Evolutionary conservation across 2,797 vertebrate species (phyloP).

Genomic region (Percopsis omiscomaycus): DNA sequence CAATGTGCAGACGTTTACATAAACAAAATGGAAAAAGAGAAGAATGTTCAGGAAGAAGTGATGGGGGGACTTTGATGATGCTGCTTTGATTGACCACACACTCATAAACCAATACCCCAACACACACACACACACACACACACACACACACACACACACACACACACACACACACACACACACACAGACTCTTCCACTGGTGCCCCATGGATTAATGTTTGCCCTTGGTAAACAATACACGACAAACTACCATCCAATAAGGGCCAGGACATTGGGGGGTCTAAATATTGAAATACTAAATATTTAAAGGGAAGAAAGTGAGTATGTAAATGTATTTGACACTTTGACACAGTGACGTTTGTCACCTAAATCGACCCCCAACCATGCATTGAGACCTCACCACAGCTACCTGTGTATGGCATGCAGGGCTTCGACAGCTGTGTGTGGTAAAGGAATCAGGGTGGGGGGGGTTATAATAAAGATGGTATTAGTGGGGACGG

Average conservation of each 20-base stretch:
- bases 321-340: too few relatives aligned
- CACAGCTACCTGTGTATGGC: neutral
- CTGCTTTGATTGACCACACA: slow-evolving; percentile 66
- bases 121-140: neutral
- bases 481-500: slow-evolving; percentile 57
- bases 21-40: slow-evolving; percentile 53
- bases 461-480: slow-evolving; percentile 53
- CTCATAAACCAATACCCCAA: slow-evolving; percentile 57
- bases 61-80: slow-evolving; percentile 69
- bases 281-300: slow-evolving; percentile 14
- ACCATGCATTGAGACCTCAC: too few relatives aligned
- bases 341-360: slow-evolving; percentile 7
- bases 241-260: slow-evolving; percentile 35
- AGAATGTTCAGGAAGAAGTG: slow-evolving; percentile 51
- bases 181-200: neutral
- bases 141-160: neutral
- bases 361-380: slow-evolving; percentile 27
- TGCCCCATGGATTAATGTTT: slow-evolving; percentile 22
- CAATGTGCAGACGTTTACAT: slow-evolving; percentile 32
- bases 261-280: neutral
- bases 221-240: slow-evolving; percentile 33
- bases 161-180: neutral
- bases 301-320: neutral
- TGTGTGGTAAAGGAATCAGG: slow-evolving; percentile 35
- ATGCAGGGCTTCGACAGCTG: neutral